Conservation (phyloP, 1,140 invertebrate genomes). For the Euglossa dilemma region DNA sequence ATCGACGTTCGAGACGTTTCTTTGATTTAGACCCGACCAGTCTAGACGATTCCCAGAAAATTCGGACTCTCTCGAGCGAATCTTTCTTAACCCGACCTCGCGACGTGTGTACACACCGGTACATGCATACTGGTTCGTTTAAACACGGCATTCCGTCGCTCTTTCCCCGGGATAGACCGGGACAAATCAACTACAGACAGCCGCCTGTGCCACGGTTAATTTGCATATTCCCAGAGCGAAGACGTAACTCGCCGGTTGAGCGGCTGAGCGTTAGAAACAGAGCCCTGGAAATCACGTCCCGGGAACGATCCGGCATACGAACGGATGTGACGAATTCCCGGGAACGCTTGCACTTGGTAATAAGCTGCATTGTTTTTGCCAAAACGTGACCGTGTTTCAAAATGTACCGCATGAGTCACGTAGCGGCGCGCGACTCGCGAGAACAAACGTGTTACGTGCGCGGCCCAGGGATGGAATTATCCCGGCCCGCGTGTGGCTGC, state of each 20-base stretch:
- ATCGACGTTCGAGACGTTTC: too few relatives aligned
- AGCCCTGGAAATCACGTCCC: conserved; percentile 1
- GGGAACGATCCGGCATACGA: not conserved
- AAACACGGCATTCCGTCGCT: not conserved
- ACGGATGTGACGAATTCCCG: conserved; percentile 37
- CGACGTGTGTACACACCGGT: not conserved
- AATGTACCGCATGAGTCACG: conserved; percentile 72
- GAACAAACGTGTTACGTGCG: conserved; percentile 45
- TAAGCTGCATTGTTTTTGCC: conserved; percentile 73
- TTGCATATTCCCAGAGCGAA: not conserved
- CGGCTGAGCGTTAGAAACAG: too few relatives aligned
- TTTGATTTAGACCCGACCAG: too few relatives aligned
- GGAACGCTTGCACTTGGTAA: conserved; percentile 26
- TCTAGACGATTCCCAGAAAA: too few relatives aligned
- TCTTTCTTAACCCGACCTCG: not conserved
- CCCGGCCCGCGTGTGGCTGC: conserved; percentile 37
- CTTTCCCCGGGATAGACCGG: not conserved
- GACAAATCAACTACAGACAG: not conserved
- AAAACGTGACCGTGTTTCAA: conserved; percentile 73
- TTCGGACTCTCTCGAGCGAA: not conserved
- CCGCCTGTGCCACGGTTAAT: too few relatives aligned
- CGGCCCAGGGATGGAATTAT: conserved; percentile 69
- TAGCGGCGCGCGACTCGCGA: conserved; percentile 15
- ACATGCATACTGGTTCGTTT: not conserved
- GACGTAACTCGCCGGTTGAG: not conserved